Percentiles rank a stretch among this genome's conserved stretches.
phyloP scores from a whole-genome alignment of 2,888 invertebrate species.

The Callosobruchus maculatus region DNA sequence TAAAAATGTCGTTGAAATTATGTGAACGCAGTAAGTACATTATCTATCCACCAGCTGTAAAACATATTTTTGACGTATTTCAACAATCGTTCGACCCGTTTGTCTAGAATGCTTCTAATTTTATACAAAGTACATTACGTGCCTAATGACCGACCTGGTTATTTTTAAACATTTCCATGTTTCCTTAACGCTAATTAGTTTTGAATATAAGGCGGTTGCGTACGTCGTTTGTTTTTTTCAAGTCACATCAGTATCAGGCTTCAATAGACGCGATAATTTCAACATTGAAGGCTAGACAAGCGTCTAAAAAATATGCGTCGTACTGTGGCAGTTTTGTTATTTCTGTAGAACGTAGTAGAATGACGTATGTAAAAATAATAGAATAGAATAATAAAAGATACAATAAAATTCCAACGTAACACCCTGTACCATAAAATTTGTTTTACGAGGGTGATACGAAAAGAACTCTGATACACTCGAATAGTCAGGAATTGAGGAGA shows the following conservation, averaged over 20 bases:
- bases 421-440: too few species aligned
- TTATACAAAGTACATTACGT: neutral
- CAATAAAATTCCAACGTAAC: too few species aligned
- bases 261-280: neutral
- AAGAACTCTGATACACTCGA: too few species aligned
- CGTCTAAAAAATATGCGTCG: neutral
- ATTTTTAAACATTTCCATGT: neutral
- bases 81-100: neutral
- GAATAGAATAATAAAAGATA: too few species aligned
- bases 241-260: neutral
- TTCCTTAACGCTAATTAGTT: neutral
- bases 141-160: neutral
- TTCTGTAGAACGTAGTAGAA: too few species aligned
- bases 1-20: too few species aligned
- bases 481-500: too few species aligned
- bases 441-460: too few species aligned
- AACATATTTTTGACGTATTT: neutral
- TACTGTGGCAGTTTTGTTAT: too few species aligned
- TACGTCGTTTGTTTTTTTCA: neutral
- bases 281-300: neutral
- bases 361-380: too few species aligned
- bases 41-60: neutral
- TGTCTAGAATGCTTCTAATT: neutral
- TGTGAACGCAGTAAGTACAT: neutral
- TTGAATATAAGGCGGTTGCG: neutral